Conservation (phyloP, 2,888 invertebrate genomes). For the Taenaris catops region DNA sequence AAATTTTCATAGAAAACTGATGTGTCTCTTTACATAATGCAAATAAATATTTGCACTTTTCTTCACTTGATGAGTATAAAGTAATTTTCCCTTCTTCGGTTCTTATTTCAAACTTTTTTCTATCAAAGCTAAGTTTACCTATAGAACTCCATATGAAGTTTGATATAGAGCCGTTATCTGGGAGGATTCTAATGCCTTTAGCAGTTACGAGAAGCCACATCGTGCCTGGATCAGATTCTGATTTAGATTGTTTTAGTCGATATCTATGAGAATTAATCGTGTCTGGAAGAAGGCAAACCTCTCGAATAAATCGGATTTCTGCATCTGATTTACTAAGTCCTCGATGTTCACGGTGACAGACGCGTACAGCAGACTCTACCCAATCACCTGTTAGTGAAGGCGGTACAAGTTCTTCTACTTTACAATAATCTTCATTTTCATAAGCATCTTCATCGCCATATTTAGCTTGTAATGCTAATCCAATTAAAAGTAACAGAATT, state of each 20-base stretch:
- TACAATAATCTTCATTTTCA: constrained; percentile 80
- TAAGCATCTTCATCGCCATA: constrained; percentile 85
- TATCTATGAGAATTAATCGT: constrained; percentile 95
- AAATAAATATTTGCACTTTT: constrained; percentile 94
- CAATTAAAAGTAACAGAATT: constrained; percentile 89
- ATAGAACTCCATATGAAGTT: constrained; percentile 98
- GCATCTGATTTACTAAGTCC: constrained; percentile 90
- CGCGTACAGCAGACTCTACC: constrained; percentile 82
- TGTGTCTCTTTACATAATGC: constrained; percentile 95
- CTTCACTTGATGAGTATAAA: constrained; percentile 94
- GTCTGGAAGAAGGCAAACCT: constrained; percentile 90
- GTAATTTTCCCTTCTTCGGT: constrained; percentile 93
- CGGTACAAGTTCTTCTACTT: constrained; percentile 92
- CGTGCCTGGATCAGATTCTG: constrained; percentile 87
- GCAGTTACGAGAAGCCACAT: constrained; percentile 96
- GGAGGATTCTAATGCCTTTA: constrained; percentile 93
- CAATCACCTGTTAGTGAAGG: constrained; percentile 81
- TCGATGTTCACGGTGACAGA: constrained; percentile 90
- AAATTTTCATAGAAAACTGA: constrained; percentile 96
- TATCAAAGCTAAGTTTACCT: constrained; percentile 96
- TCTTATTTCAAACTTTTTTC: constrained; percentile 98
- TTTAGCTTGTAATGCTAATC: constrained; percentile 95
- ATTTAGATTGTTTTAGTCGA: constrained; percentile 88
- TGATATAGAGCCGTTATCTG: constrained; percentile 83
- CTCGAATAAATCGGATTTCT: constrained; percentile 92